Evolutionary conservation across 2,888 invertebrate species (phyloP), one percentile per base, ranked within the genome.

Genomic region (Protodeltote pygarga): DNA sequence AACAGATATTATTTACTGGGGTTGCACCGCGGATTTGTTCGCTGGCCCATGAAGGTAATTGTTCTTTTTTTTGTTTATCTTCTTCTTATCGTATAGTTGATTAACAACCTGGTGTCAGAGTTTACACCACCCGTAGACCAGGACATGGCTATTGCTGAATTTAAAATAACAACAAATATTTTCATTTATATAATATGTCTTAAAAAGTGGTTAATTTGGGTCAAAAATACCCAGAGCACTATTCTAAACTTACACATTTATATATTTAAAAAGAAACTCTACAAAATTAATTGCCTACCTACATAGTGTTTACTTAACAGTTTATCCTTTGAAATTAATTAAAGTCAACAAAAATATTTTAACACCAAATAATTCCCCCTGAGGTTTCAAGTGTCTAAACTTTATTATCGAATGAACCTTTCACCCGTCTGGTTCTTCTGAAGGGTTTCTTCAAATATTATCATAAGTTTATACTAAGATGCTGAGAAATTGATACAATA

Each of bases 331-430:
- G 16, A 61, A 59, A 61, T 55, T 34, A 66, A 61, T 64, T 55
- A 39, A 48, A 48, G 47, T 32, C 45, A 53, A 52, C 54, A 64
- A 59, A 71, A 66, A 62, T 64, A 64, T 65, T 61, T 54, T 61
- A 59, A 54, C 57, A 17, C 38, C 27, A 24, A 45, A 48, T 54
- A 55, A 58, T 63, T 66, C 60, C 72, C 65, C 64, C 24, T 6
- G 72, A 41, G 66, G 35, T 46, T 54, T 23, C 20, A 20, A 57
- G 50, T 65, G 62, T 57, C 55, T 41, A 47, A 71, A 67, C 52
- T 67, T 57, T 53, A 53, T 55, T 59, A 67, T 46, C 23, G 46
- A 67, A 49, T 47, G 28, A 44, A 49, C 54, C 57, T 52, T 44
- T 53, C 42, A 38, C 33, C 37, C 39, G 23, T 45, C 62, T 52